Evolutionary conservation across 2,888 invertebrate genomes (phyloP), one percentile per base, ranked within the genome.

Genomic region (Orthosia gracilis): DNA sequence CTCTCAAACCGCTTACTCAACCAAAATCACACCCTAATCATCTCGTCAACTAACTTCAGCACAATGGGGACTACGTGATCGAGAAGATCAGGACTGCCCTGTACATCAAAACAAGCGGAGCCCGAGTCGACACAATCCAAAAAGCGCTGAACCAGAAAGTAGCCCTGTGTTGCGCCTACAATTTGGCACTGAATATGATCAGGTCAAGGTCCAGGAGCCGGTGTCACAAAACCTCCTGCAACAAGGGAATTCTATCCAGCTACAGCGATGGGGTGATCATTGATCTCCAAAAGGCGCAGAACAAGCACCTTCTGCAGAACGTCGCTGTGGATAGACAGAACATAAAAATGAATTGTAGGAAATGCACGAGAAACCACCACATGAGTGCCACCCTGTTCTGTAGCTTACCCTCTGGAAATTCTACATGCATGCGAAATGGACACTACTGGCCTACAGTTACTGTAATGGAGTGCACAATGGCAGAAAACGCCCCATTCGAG

Each of bases 121-220:
- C n/a, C n/a, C n/a, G 50, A 2, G 47, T 58, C 1, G 67, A 67
- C n/a, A 57, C 11, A 13, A n/a, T 58, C 26, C 47, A 49, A 4
- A 57, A 67, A 17, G 67, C 67, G 23, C 49, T 49, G 11, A 58
- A 67, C 49, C 67, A 67, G 13, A 57, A 67, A 21, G 49, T 67
- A 2, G 57, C 58, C 18, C 17, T 66, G 26, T 31, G 26, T 3
- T 31, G 26, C 26, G 26, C 26, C 26, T 3, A 3, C 26, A 26
- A 26, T 26, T 26, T 3, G 26, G 26, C 2, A 2, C 26, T 26
- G 26, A 26, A 26, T 26, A 26, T 26, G 26, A 26, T 3, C 26
- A 26, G 26, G 26, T 23, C 0, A 57, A 57, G 23, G 57, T 57
- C 17, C 23, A 45, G 40, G 40, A 61, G 15, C 40, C 61, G 1